A percentile compares a stretch with the other conserved stretches of the same genome.
These are phyloP conservation scores for Odobenus rosmarus DNA, from an alignment of 2,113 vertebrate species.

Conservation along the genomic window DNA sequence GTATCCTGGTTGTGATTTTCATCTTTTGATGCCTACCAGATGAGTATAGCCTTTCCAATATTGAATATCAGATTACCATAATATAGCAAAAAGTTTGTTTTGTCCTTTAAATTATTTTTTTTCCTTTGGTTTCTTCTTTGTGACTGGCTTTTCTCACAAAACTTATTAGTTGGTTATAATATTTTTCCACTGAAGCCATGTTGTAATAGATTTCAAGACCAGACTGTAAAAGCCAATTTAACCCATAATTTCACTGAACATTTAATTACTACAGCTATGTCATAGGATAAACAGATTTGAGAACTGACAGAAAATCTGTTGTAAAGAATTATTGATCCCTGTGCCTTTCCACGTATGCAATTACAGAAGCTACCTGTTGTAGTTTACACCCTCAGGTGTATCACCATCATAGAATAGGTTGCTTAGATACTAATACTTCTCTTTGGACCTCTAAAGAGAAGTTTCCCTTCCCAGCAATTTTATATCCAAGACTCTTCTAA, in stretches of 20 bases:
- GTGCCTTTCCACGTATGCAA: neutral
- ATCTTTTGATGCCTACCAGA: neutral
- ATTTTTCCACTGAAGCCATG: constrained; percentile 12
- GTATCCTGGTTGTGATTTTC: constrained; percentile 7
- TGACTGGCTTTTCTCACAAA: neutral
- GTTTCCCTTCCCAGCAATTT: neutral
- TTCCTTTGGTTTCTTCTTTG: constrained; percentile 2
- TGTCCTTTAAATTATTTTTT: constrained; percentile 1
- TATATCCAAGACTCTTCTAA: constrained; percentile 3
- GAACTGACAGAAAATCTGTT: neutral
- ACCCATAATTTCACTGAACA: constrained; percentile 6
- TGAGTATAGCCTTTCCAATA: neutral
- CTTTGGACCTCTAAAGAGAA: neutral
- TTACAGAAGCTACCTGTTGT: neutral
- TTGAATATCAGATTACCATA: constrained; percentile 11
- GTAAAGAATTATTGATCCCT: neutral
- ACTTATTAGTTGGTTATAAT: neutral
- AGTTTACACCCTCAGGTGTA: neutral
- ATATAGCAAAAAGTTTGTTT: constrained; percentile 1
- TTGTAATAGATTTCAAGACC: neutral
- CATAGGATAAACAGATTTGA: constrained; percentile 10
- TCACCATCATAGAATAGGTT: neutral
- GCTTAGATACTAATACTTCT: neutral
- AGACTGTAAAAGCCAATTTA: neutral
- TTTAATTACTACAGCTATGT: constrained; percentile 10